Evolutionary conservation across 1,140 invertebrate species (phyloP).

Genomic region (Chlorops oryzae): DNA sequence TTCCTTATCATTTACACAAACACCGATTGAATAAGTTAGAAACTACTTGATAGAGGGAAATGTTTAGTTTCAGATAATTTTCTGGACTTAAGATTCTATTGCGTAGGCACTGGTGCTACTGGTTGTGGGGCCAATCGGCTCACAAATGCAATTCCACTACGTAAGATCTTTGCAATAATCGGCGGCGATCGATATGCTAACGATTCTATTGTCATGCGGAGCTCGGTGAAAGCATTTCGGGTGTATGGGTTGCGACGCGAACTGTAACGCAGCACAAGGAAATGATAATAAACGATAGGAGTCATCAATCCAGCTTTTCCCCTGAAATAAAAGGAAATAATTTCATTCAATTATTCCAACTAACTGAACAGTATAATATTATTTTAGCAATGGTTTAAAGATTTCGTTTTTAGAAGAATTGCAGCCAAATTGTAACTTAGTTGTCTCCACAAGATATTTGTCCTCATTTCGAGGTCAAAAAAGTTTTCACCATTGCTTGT

Average conservation of each 20-base stretch:
- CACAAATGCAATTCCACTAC: constrained; percentile 54
- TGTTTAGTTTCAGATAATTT: no score
- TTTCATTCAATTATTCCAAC: not conserved
- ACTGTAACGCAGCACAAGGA: constrained; percentile 79
- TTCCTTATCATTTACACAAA: no score
- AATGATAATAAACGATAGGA: constrained; percentile 93
- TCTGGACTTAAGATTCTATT: no score
- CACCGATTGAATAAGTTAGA: no score
- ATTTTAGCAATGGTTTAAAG: no score
- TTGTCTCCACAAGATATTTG: not conserved
- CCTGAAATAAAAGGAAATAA: constrained; percentile 50
- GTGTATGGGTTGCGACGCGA: constrained; percentile 94
- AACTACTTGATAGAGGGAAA: no score
- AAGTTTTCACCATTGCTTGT: not conserved
- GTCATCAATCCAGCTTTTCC: constrained; percentile 78
- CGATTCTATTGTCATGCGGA: constrained; percentile 59
- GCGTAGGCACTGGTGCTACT: constrained; percentile 31
- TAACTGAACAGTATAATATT: no score
- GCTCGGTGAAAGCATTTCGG: constrained; percentile 77
- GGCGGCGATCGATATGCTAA: constrained; percentile 59
- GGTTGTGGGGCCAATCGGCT: constrained; percentile 59
- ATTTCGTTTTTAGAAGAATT: no score
- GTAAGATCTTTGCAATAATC: constrained; percentile 52
- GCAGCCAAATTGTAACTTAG: no score
- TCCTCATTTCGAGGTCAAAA: not conserved